Conservation (phyloP, 2,888 invertebrate species). For the Drosophila birchii region DNA sequence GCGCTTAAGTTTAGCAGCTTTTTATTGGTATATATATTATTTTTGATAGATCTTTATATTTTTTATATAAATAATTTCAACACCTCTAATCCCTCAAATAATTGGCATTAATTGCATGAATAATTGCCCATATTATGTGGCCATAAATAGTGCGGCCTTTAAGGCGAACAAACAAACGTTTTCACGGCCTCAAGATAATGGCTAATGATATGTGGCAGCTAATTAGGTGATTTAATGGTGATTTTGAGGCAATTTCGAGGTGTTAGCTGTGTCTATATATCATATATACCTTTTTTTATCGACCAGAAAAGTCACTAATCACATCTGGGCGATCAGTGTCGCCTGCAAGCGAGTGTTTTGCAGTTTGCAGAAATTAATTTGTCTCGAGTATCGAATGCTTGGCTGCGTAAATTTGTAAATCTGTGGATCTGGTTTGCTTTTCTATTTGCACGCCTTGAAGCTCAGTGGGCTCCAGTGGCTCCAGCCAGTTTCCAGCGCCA, state of each 20-base stretch:
- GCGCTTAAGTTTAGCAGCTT: neutral
- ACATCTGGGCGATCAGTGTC: neutral
- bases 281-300: no score
- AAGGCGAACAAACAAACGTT: slow-evolving; percentile 10
- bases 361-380: neutral
- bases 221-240: slow-evolving; percentile 3
- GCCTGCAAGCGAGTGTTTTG: neutral
- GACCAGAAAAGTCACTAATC: neutral
- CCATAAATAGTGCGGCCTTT: slow-evolving; percentile 22
- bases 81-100: neutral
- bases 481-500: slow-evolving; percentile 18
- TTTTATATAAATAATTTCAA: neutral
- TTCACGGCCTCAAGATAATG: slow-evolving; percentile 29
- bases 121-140: slow-evolving; percentile 25
- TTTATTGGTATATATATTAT: neutral
- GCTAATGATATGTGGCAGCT: slow-evolving; percentile 6
- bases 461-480: slow-evolving; percentile 34
- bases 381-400: slow-evolving; percentile 1
- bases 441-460: slow-evolving; percentile 27
- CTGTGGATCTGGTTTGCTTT: slow-evolving; percentile 10
- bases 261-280: neutral
- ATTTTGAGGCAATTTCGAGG: neutral
- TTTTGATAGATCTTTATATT: neutral
- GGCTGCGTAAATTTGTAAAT: slow-evolving; percentile 3
- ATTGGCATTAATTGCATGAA: slow-evolving; percentile 33